Conservation (phyloP, 2,797 vertebrate species). For the Nannoperca obscura region DNA sequence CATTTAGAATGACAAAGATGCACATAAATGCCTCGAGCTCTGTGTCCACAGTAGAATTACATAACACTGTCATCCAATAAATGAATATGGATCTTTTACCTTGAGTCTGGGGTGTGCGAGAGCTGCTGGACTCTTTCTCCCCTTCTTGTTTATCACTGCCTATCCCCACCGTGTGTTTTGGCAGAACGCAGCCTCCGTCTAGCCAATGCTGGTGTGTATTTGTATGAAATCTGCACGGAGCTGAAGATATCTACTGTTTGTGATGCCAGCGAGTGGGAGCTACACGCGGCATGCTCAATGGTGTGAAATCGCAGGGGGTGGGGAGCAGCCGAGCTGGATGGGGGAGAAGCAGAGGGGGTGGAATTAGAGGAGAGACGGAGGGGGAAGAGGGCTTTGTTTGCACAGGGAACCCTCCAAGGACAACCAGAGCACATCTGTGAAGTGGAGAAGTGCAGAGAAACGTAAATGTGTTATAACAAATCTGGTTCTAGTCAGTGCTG, state of each 20-base stretch:
- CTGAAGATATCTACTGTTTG: constrained; percentile 76
- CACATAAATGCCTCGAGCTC: constrained; percentile 33
- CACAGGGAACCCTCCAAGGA: constrained; percentile 74
- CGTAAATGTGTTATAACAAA: background rate
- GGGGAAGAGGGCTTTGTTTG: constrained; percentile 67
- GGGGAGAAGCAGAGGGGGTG: constrained; percentile 61
- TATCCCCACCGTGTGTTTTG: constrained; percentile 55
- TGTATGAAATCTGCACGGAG: constrained; percentile 54
- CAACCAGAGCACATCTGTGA: constrained; percentile 64
- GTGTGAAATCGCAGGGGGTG: constrained; percentile 75
- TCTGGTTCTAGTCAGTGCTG: background rate
- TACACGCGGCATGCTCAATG: constrained; percentile 76
- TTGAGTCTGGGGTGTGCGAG: constrained; percentile 69
- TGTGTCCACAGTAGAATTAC: constrained; percentile 54
- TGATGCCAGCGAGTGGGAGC: constrained; percentile 83
- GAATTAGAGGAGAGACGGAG: constrained; percentile 47
- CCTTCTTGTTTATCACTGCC: constrained; percentile 53
- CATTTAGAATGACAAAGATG: constrained; percentile 29
- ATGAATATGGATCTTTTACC: constrained; percentile 83
- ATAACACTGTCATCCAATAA: constrained; percentile 63
- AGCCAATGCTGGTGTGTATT: constrained; percentile 52
- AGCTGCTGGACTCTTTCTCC: constrained; percentile 62
- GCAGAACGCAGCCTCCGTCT: constrained; percentile 53
- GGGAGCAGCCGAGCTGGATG: constrained; percentile 63
- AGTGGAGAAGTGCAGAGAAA: constrained; percentile 24